Percentiles rank a stretch among this genome's conserved stretches.
These are phyloP conservation scores for Ophion ellenae DNA, from an alignment of 2,888 invertebrate species.

Conservation along the genomic window DNA sequence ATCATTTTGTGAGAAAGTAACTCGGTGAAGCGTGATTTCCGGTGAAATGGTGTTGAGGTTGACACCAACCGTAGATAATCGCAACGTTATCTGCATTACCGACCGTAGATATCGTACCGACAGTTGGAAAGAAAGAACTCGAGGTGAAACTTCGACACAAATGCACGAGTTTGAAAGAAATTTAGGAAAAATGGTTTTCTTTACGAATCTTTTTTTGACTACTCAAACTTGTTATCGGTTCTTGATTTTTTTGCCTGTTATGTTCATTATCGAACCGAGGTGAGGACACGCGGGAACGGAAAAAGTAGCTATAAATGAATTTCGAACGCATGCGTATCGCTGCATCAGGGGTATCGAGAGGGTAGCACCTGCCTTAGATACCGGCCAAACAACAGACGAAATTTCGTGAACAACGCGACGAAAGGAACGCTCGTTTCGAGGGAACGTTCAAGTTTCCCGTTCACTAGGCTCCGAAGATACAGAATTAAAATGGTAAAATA, in stretches of 20 bases:
- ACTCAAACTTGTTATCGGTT: not conserved
- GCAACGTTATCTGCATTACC: slow-evolving; percentile 12
- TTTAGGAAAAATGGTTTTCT: not conserved
- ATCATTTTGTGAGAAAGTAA: no score
- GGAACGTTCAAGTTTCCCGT: slow-evolving; percentile 36
- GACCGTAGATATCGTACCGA: slow-evolving; percentile 25
- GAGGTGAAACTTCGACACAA: not conserved
- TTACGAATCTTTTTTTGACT: not conserved
- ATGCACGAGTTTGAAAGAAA: not conserved
- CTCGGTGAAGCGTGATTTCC: no score
- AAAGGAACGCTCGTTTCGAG: slow-evolving; percentile 47
- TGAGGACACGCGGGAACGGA: slow-evolving; percentile 15
- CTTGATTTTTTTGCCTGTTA: not conserved
- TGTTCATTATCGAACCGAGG: slow-evolving; percentile 39
- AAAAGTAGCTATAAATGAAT: slow-evolving; percentile 12
- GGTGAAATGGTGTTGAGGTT: no score
- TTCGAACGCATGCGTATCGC: slow-evolving; percentile 55
- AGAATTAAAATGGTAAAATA: slow-evolving; percentile 59
- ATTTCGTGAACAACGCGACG: slow-evolving; percentile 55
- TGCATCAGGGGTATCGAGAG: slow-evolving; percentile 60
- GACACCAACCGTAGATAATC: not conserved
- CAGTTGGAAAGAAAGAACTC: slow-evolving; percentile 13
- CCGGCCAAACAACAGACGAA: slow-evolving; percentile 75
- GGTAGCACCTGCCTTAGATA: slow-evolving; percentile 76
- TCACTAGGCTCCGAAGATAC: slow-evolving; percentile 43